A percentile compares a stretch with the other conserved stretches of the same genome.
Conservation (phyloP, 2,888 invertebrate genomes). For the Aphrophora alni region DNA sequence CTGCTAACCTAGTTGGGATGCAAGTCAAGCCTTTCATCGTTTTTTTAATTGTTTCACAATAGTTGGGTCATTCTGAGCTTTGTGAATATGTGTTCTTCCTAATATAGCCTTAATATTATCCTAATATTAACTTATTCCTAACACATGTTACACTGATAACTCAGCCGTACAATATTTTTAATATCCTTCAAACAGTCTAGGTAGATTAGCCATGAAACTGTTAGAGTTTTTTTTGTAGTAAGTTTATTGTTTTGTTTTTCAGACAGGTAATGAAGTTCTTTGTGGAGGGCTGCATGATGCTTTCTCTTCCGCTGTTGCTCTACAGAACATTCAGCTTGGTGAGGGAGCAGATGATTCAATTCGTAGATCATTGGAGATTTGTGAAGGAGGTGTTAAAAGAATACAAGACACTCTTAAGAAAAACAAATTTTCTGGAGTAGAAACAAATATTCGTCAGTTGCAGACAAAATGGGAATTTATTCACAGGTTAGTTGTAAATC, state of each 20-base stretch:
- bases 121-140: too few relatives aligned
- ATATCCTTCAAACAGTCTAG: too few relatives aligned
- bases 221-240: too few relatives aligned
- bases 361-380: conserved; percentile 73
- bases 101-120: too few relatives aligned
- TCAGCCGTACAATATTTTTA: too few relatives aligned
- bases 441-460: conserved; percentile 60
- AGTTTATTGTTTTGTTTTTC: conserved; percentile 50
- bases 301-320: conserved; percentile 65
- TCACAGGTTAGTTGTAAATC: conserved; percentile 57
- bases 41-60: too few relatives aligned
- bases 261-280: conserved; percentile 49
- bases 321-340: conserved; percentile 57
- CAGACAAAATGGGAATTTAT: conserved; percentile 70
- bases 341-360: conserved; percentile 69
- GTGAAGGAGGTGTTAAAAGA: conserved; percentile 72
- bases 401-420: conserved; percentile 75
- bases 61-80: too few relatives aligned
- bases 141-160: too few relatives aligned
- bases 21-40: too few relatives aligned
- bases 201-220: too few relatives aligned
- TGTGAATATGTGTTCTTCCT: too few relatives aligned
- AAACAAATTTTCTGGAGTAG: conserved; percentile 58
- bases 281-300: conserved; percentile 69
- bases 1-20: too few relatives aligned